These are phyloP conservation scores for Maccullochella peelii DNA, from an alignment of 2,113 vertebrate genomes.

Conservation along the genomic window DNA sequence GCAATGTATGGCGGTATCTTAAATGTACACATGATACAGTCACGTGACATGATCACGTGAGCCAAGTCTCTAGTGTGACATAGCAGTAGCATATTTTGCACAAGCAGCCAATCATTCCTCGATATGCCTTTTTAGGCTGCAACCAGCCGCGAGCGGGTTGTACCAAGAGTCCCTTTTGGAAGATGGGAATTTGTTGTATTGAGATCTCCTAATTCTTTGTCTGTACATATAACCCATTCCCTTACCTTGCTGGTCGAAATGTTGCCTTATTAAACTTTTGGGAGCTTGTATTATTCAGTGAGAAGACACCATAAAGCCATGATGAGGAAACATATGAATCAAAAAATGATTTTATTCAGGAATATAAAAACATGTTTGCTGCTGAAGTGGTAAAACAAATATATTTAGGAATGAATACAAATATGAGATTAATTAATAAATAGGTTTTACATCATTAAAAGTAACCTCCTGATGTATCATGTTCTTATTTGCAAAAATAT, in stretches of 20 bases:
- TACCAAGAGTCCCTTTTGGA: not conserved
- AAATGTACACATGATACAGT: too few species aligned
- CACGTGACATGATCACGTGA: too few species aligned
- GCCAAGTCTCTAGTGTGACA: too few species aligned
- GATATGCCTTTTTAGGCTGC: not conserved
- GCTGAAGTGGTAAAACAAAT: not conserved
- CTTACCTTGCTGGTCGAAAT: not conserved
- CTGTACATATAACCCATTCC: not conserved
- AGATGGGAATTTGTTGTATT: not conserved
- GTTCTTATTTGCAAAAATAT: not conserved
- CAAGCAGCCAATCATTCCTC: not conserved
- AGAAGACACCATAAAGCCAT: not conserved
- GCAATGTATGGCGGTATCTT: too few species aligned
- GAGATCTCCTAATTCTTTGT: not conserved
- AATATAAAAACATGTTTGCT: conserved; percentile 30
- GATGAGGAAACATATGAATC: not conserved
- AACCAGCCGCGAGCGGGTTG: not conserved
- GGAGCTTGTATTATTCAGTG: not conserved
- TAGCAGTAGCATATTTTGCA: too few species aligned
- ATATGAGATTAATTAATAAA: not conserved
- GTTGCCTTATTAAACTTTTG: not conserved
- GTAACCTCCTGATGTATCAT: not conserved
- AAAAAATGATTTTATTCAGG: conserved; percentile 5
- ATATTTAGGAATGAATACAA: not conserved
- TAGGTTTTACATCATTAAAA: not conserved